A percentile compares a stretch with the other conserved stretches of the same genome.
Evolutionary conservation across 1,140 invertebrate genomes (phyloP).

Genomic region (Penaeus indicus): DNA sequence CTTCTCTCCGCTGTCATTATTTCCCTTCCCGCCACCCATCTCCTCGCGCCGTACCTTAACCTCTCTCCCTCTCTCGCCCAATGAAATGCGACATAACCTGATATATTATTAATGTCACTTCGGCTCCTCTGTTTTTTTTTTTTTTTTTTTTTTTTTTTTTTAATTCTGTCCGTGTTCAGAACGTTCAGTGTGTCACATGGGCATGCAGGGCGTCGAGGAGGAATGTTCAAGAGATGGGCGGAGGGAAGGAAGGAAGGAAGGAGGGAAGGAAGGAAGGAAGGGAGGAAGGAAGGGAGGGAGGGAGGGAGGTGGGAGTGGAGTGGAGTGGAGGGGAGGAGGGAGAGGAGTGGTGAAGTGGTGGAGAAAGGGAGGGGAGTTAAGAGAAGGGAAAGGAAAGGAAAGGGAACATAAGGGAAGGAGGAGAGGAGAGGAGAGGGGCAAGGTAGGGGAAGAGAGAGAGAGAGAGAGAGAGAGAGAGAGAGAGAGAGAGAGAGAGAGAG

Average conservation of each 20-base stretch:
- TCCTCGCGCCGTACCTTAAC: too few species aligned
- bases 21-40: too few species aligned
- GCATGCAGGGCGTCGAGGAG: background rate
- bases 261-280: background rate
- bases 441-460: background rate
- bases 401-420: background rate
- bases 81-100: too few species aligned
- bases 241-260: background rate
- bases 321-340: background rate
- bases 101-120: too few species aligned
- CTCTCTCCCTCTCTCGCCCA: too few species aligned
- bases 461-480: background rate
- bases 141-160: too few species aligned
- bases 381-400: background rate
- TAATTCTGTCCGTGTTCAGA: too few species aligned
- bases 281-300: background rate
- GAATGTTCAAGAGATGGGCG: background rate
- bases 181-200: too few species aligned
- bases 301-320: background rate
- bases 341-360: background rate
- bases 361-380: conserved; percentile 3
- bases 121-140: too few species aligned
- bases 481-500: background rate
- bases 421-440: background rate
- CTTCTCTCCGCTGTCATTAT: too few species aligned